Percentiles rank a stretch among this genome's conserved stretches.
Conservation (phyloP, 2,888 invertebrate genomes). For the Luperina nickerlii region DNA sequence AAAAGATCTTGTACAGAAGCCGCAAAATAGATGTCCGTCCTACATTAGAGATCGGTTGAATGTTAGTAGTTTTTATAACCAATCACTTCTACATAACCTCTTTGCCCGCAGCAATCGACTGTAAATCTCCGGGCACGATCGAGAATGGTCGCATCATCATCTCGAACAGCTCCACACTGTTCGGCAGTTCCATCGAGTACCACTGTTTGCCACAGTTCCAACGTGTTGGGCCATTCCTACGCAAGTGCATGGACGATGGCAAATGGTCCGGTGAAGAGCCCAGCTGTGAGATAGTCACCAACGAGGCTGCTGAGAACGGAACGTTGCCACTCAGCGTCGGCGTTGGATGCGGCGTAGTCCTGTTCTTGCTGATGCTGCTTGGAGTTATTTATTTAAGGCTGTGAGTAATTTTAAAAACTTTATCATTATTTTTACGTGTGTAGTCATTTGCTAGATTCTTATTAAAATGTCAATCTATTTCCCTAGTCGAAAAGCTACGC, state of each 20-base stretch:
- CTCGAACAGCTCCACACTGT: slow-evolving; percentile 95
- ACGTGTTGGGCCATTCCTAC: slow-evolving; percentile 94
- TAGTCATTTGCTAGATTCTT: background rate
- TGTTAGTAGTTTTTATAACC: background rate
- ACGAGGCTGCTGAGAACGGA: slow-evolving; percentile 93
- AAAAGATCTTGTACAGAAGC: background rate
- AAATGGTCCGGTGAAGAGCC: slow-evolving; percentile 97
- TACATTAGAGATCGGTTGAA: background rate
- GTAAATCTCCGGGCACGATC: slow-evolving; percentile 94
- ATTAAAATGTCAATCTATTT: slow-evolving; percentile 1
- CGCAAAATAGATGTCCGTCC: background rate
- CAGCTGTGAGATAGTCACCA: slow-evolving; percentile 93
- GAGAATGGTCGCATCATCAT: slow-evolving; percentile 96
- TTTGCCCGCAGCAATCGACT: slow-evolving; percentile 93
- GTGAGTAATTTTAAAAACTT: slow-evolving; percentile 89
- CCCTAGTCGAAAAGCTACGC: slow-evolving; percentile 94
- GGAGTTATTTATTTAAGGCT: slow-evolving; percentile 95
- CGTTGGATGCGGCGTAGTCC: slow-evolving; percentile 95
- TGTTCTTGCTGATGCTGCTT: slow-evolving; percentile 94
- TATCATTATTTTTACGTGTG: background rate
- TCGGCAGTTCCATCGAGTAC: slow-evolving; percentile 96
- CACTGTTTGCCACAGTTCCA: slow-evolving; percentile 96
- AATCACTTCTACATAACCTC: slow-evolving; percentile 18
- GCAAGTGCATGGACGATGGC: slow-evolving; percentile 96
- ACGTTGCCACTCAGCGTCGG: slow-evolving; percentile 95